Percentiles rank a stretch among this genome's conserved stretches.
Evolutionary conservation across 2,888 invertebrate species (phyloP).

Genomic region (Athalia cordata): DNA sequence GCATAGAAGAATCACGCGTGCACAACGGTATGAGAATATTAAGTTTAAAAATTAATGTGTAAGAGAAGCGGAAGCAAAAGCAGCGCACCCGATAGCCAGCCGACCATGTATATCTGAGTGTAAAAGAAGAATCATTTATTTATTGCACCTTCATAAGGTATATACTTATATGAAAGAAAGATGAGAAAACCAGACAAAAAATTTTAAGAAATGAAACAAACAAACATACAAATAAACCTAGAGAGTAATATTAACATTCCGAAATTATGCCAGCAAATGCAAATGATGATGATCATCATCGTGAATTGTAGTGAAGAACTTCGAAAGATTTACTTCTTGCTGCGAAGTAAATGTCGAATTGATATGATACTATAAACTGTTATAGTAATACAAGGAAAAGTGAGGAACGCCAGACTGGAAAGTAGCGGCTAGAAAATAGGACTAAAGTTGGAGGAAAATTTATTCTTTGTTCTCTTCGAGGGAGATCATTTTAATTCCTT

Average conservation of each 20-base stretch:
- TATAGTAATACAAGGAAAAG: background rate
- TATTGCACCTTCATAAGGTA: constrained; percentile 59
- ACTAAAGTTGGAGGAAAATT: background rate
- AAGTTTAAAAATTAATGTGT: background rate
- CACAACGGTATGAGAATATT: too few species aligned
- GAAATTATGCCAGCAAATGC: constrained; percentile 42
- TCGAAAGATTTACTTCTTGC: constrained; percentile 24
- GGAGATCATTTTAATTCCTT: background rate
- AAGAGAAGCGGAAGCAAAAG: constrained; percentile 12
- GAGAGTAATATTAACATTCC: constrained; percentile 44
- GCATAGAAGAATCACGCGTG: background rate
- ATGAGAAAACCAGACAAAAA: background rate
- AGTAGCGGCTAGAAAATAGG: background rate
- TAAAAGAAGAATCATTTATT: constrained; percentile 58
- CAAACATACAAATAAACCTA: constrained; percentile 34
- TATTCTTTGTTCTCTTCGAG: background rate
- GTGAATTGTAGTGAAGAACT: constrained; percentile 32
- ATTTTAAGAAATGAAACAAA: constrained; percentile 36
- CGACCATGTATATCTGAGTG: constrained; percentile 53
- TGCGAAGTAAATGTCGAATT: background rate
- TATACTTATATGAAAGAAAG: background rate
- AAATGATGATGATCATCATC: constrained; percentile 47
- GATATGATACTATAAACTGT: background rate
- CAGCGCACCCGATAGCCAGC: constrained; percentile 48
- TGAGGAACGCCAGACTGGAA: background rate